Evolutionary conservation across 2,888 invertebrate species (phyloP), one percentile per base, ranked within the genome.

Genomic region (Brachypalpus laphriformis): DNA sequence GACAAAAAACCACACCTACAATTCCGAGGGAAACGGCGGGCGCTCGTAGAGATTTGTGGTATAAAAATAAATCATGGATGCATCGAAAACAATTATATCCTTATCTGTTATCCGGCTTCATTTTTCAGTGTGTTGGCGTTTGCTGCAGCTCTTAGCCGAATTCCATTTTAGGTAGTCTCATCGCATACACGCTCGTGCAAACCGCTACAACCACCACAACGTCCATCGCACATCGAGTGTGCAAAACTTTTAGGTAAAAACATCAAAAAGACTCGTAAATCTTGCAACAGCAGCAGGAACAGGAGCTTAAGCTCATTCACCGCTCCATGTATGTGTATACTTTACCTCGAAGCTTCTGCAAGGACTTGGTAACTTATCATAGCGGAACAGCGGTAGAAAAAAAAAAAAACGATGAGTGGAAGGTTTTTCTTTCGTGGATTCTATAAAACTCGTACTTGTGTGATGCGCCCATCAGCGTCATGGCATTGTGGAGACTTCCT

Each of bases 361-460:
- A 74, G 68, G 49, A 68, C 74, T 74, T 70, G 63, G 74, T 83
- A 74, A 78, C 61, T 83, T 83, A 83, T 83, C 78, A 68, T 51
- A 63, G 78, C 74, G 74, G 68, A 83, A 78, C 83, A 83, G 78
- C 40, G 40, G 45, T n/a, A 66, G 22, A 54, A 16, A 18, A 31
- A 14, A 68, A 45, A 81, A 68, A 57, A 51, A 70, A 59, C 51
- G 22, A 70, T 49, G 66, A 57, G 14, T 70, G 47, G 25, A 11
- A 7, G 18, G 54, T 59, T 65, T 31, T 40, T 25, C 3, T 56
- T 56, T 54, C 14, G 22, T 47, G 11, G 9, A 49, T 66, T n/a
- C 25, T 18, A n/a, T n/a, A n/a, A n/a, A n/a, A n/a, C n/a, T n/a
- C n/a, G n/a, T n/a, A 18, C 59, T 18, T 42, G 16, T 11, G 14